phyloP scores from a whole-genome alignment of 2,797 vertebrate genomes.

The Periophthalmus magnuspinnatus region DNA sequence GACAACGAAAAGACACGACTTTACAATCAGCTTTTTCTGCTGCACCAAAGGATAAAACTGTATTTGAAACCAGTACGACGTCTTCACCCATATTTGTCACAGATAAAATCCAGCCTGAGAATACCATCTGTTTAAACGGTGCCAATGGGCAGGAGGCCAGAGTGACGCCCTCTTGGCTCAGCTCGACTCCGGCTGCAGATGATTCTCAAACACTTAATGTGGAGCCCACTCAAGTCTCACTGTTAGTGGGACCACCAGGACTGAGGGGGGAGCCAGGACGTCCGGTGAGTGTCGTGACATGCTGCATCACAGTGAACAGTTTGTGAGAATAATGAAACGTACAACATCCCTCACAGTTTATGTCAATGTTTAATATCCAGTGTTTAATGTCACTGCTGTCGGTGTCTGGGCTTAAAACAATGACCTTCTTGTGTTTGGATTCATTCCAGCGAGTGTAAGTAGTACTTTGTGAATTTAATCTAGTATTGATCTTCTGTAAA shows the following conservation, averaged over 20 bases:
- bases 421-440: too few relatives aligned
- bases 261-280: constrained; percentile 90
- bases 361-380: not conserved
- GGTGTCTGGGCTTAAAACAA: not conserved
- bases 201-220: constrained; percentile 83
- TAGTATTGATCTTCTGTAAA: not conserved
- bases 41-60: constrained; percentile 40
- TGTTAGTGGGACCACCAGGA: constrained; percentile 83
- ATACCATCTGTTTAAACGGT: constrained; percentile 52
- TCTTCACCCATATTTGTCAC: constrained; percentile 27
- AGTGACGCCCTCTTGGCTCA: constrained; percentile 58
- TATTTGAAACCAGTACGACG: constrained; percentile 34
- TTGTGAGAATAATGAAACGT: not conserved
- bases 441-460: not conserved
- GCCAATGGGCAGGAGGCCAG: constrained; percentile 59
- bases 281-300: constrained; percentile 77
- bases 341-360: not conserved
- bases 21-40: constrained; percentile 44
- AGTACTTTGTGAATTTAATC: not conserved
- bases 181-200: constrained; percentile 80
- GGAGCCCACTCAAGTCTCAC: constrained; percentile 84
- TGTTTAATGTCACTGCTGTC: not conserved
- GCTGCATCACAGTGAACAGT: not conserved
- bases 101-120: constrained; percentile 33
- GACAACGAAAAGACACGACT: constrained; percentile 5